Evolutionary conservation across 2,888 invertebrate genomes (phyloP).

Genomic region (Aproaerema taeniolella): DNA sequence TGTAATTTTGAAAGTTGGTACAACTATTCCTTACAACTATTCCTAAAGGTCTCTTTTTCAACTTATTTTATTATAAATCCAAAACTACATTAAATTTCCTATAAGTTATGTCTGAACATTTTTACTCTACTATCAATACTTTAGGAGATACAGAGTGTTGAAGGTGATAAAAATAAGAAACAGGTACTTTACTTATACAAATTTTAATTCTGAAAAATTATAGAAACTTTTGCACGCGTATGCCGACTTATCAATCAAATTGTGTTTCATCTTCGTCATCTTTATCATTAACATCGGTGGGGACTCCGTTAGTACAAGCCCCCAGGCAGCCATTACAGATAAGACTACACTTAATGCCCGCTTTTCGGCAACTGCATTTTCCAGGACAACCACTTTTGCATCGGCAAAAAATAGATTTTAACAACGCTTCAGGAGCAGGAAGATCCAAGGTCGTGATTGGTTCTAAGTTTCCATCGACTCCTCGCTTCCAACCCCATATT

Average conservation of each 20-base stretch:
- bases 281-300: background rate
- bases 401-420: slow-evolving; percentile 14
- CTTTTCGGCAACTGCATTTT: slow-evolving; percentile 12
- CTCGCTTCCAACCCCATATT: slow-evolving; percentile 13
- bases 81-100: too few relatives aligned
- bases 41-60: too few relatives aligned
- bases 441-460: slow-evolving; percentile 16
- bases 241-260: too few relatives aligned
- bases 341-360: slow-evolving; percentile 10
- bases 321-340: slow-evolving; percentile 3
- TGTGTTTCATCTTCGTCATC: slow-evolving; percentile 2
- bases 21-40: too few relatives aligned
- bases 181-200: too few relatives aligned
- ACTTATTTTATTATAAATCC: too few relatives aligned
- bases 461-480: slow-evolving; percentile 15
- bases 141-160: background rate
- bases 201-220: too few relatives aligned
- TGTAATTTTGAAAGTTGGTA: too few relatives aligned
- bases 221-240: background rate
- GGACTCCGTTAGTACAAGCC: background rate
- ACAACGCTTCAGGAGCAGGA: slow-evolving; percentile 17
- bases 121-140: too few relatives aligned
- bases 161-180: background rate
- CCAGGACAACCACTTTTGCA: slow-evolving; percentile 15
- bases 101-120: too few relatives aligned